A percentile compares a stretch with the other conserved stretches of the same genome.
phyloP scores from a whole-genome alignment of 2,888 invertebrate species.

The Falcaria lacertinaria region DNA sequence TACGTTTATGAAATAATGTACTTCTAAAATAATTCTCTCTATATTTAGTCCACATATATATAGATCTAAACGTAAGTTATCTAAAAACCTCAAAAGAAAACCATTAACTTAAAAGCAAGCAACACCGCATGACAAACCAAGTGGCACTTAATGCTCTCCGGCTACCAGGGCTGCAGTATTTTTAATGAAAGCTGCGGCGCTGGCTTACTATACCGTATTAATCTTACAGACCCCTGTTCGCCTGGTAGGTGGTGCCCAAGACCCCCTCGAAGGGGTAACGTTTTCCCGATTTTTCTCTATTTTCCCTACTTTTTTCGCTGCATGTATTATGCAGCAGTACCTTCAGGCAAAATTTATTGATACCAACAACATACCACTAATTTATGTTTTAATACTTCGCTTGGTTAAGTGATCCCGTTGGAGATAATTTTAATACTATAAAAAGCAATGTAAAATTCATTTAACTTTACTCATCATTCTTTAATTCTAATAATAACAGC shows the following conservation, averaged over 20 bases:
- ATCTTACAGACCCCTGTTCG: constrained; percentile 67
- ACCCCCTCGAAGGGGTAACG: constrained; percentile 56
- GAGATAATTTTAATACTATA: neutral
- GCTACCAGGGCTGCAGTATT: constrained; percentile 59
- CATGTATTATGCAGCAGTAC: constrained; percentile 72
- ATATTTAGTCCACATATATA: no score
- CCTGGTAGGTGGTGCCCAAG: constrained; percentile 68
- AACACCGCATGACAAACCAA: neutral
- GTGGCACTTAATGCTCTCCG: constrained; percentile 27
- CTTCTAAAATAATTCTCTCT: no score
- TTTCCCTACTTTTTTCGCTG: constrained; percentile 45
- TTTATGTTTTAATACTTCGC: constrained; percentile 34
- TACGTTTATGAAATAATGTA: no score
- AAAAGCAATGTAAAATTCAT: no score
- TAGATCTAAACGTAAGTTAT: no score
- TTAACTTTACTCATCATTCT: no score
- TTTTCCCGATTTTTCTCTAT: constrained; percentile 53
- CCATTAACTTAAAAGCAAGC: constrained; percentile 12
- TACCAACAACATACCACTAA: constrained; percentile 64
- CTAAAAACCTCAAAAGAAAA: no score
- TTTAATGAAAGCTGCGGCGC: constrained; percentile 74
- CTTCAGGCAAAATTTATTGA: constrained; percentile 59
- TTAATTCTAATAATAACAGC: no score
- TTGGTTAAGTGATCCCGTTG: constrained; percentile 8
- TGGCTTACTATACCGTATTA: constrained; percentile 70